Evolutionary conservation across 1,140 invertebrate species (phyloP).

Genomic region (Zaprionus davidi): DNA sequence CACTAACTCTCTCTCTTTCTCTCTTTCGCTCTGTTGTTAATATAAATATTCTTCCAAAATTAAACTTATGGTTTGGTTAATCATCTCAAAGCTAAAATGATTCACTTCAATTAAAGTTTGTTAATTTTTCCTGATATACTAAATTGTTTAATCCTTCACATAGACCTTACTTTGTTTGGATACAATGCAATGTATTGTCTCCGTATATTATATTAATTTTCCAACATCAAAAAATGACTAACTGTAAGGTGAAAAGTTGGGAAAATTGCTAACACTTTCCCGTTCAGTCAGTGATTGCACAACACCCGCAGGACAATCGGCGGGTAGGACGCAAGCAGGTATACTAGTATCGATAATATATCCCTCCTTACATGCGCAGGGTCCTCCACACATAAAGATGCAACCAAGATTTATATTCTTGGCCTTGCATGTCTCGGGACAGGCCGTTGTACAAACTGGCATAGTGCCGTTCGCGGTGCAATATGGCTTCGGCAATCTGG

Average conservation of each 20-base stretch:
- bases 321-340: neutral
- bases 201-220: too few species aligned
- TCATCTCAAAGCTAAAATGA: neutral
- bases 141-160: neutral
- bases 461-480: neutral
- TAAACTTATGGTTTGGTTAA: neutral
- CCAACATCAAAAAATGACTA: too few species aligned
- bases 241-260: neutral
- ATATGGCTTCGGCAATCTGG: neutral
- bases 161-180: too few species aligned
- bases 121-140: too few species aligned
- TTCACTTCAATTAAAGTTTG: too few species aligned
- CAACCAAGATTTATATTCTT: neutral
- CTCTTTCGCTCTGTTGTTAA: neutral
- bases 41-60: neutral
- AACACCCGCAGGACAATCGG: neutral
- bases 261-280: neutral
- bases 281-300: neutral
- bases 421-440: neutral
- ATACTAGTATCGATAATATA: neutral
- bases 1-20: too few species aligned
- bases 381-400: neutral
- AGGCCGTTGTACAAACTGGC: neutral
- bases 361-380: neutral
- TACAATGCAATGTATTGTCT: too few species aligned